Base-by-base conservation (phyloP, 2,888 invertebrate genomes). In the Ennomos quercinarius region DNA sequence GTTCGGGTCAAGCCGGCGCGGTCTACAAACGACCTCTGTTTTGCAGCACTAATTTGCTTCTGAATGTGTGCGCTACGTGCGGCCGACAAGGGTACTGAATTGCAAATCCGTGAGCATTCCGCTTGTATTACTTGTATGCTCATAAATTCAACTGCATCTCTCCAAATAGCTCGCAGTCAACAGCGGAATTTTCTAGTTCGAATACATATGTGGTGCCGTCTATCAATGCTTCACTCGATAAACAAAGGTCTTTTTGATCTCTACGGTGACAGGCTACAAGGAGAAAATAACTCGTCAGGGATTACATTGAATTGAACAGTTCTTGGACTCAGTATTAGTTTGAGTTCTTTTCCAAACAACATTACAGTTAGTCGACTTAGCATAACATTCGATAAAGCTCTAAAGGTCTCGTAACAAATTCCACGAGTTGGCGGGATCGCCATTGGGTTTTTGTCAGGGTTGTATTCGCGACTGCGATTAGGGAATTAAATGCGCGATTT, bases 401-500 rank as follows among this genome's bases (percentile, higher is more conserved):
- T 50, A 56, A 51, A 57, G 65, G 63, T 61, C 48, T 52, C 53
- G 67, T 70, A 72, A 74, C 69, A 71, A 75, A 78, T 78, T 72
- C 73, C 73, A 77, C 73, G 72, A 75, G 72, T 77, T 71, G 38
- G 49, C 68, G 71, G 42, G 34, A 12, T 46, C 76, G 57, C 71
- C 68, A 70, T 76, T 68, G 62, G 62, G 65, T 65, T 61, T 63
- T 61, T 59, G 58, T 49, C 52, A 34, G 51, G 53, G 42, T 62
- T 58, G 57, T 39, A 50, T 72, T 72, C 69, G 64, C 68, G 70
- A 56, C 58, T 50, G 53, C 72, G 73, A 76, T 73, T 78, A 71
- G 70, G 71, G 77, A 80, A 80, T 77, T 77, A 78, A 80, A 78
- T 81, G 76, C 76, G 73, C 78, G 76, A 80, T 82, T 83, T 84